Evolutionary conservation across 1,140 invertebrate species (phyloP).

Genomic region (Drosophila nebulosa): DNA sequence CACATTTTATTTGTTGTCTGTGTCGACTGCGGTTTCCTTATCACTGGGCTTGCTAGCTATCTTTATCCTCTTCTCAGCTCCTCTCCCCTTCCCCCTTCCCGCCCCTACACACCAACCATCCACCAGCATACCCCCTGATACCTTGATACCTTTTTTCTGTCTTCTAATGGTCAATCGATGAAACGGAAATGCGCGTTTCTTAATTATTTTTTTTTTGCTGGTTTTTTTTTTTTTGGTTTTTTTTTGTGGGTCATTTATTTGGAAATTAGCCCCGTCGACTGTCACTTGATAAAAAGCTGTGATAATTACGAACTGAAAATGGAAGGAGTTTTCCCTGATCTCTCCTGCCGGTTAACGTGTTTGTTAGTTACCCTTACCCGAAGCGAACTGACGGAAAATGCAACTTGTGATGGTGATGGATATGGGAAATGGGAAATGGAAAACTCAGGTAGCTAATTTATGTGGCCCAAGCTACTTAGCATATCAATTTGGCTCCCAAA

Average conservation of each 20-base stretch:
- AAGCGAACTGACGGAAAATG: not conserved
- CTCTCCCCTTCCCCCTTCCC: not conserved
- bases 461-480: slow-evolving; percentile 57
- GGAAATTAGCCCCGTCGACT: slow-evolving; percentile 54
- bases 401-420: slow-evolving; percentile 34
- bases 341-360: not conserved
- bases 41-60: slow-evolving; percentile 1
- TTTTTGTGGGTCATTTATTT: slow-evolving; percentile 44
- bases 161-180: slow-evolving; percentile 33
- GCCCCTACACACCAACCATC: not conserved
- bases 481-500: slow-evolving; percentile 64
- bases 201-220: not conserved
- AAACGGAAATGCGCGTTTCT: slow-evolving; percentile 53
- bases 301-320: slow-evolving; percentile 50
- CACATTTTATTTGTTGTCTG: slow-evolving; percentile 46
- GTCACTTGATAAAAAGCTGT: slow-evolving; percentile 69
- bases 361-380: not conserved
- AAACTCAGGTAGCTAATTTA: slow-evolving; percentile 67
- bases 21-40: slow-evolving; percentile 41
- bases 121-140: not conserved
- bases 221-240: too few species aligned
- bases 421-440: slow-evolving; percentile 22
- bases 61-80: too few species aligned
- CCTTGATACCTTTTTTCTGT: not conserved
- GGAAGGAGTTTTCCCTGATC: not conserved